These are phyloP conservation scores for Pardosa pseudoannulata DNA, from an alignment of 2,888 invertebrate species.

Conservation along the genomic window DNA sequence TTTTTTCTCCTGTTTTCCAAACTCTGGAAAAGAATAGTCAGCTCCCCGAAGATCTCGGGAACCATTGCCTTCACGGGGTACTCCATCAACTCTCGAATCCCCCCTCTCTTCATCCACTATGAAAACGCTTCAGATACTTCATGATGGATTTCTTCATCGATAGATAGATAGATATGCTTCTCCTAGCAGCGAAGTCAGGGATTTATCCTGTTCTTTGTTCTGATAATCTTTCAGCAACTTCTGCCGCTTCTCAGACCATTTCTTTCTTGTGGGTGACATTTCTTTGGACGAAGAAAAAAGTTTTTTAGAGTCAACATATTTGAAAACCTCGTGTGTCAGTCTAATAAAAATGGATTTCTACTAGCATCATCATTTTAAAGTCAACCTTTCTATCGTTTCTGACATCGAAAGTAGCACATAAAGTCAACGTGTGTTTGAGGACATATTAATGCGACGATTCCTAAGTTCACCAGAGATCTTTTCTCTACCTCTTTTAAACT, in stretches of 20 bases:
- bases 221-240: slow-evolving; percentile 69
- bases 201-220: slow-evolving; percentile 70
- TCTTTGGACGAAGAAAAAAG: slow-evolving; percentile 56
- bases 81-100: slow-evolving; percentile 61
- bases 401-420: background rate
- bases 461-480: background rate
- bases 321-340: slow-evolving; percentile 35
- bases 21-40: slow-evolving; percentile 59
- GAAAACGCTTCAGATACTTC: slow-evolving; percentile 65
- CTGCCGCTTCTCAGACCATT: slow-evolving; percentile 60
- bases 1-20: slow-evolving; percentile 20
- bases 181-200: slow-evolving; percentile 35
- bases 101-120: slow-evolving; percentile 33
- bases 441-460: background rate
- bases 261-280: slow-evolving; percentile 65
- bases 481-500: too few species aligned
- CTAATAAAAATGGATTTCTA: slow-evolving; percentile 23
- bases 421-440: background rate
- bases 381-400: slow-evolving; percentile 9
- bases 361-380: background rate
- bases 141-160: slow-evolving; percentile 70
- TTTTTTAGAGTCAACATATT: slow-evolving; percentile 54
- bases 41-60: slow-evolving; percentile 58
- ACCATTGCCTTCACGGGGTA: slow-evolving; percentile 37
- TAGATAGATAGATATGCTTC: slow-evolving; percentile 57